phyloP scores from a whole-genome alignment of 2,113 vertebrate species.

The Vombatus ursinus region DNA sequence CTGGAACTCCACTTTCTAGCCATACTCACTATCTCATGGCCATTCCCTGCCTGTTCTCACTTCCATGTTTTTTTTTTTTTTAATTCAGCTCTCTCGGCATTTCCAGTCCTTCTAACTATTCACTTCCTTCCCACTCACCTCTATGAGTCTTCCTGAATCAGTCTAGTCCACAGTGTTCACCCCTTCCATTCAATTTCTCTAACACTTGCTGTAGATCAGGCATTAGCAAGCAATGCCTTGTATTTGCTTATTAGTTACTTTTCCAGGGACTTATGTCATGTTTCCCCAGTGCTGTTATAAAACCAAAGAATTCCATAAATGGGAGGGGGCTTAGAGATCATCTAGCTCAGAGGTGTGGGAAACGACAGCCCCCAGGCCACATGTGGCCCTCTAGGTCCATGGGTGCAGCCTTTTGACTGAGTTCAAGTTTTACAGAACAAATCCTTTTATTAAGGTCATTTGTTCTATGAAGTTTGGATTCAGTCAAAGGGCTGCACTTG shows the following conservation, averaged over 20 bases:
- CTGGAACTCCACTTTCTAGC: background rate
- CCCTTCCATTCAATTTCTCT: background rate
- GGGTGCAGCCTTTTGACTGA: no score
- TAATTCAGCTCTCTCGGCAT: background rate
- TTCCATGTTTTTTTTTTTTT: conserved; percentile 10
- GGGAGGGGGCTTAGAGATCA: background rate
- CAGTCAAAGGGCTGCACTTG: no score
- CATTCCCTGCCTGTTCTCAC: background rate
- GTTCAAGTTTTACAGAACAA: no score
- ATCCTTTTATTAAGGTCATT: no score
- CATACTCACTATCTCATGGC: background rate
- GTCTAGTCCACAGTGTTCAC: background rate
- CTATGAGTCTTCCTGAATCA: background rate
- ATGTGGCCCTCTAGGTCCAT: no score
- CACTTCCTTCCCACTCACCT: background rate
- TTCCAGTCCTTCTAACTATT: background rate
- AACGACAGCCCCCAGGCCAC: no score
- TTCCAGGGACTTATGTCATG: background rate
- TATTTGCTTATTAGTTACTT: background rate
- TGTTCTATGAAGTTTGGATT: no score
- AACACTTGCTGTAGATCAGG: background rate
- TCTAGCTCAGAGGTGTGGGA: background rate
- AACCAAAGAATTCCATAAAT: background rate
- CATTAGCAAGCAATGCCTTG: background rate
- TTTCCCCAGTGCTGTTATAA: background rate